A percentile compares a stretch with the other conserved stretches of the same genome.
Evolutionary conservation across 2,797 vertebrate species (phyloP).

Genomic region (Ctenochaetus hawaiiensis): DNA sequence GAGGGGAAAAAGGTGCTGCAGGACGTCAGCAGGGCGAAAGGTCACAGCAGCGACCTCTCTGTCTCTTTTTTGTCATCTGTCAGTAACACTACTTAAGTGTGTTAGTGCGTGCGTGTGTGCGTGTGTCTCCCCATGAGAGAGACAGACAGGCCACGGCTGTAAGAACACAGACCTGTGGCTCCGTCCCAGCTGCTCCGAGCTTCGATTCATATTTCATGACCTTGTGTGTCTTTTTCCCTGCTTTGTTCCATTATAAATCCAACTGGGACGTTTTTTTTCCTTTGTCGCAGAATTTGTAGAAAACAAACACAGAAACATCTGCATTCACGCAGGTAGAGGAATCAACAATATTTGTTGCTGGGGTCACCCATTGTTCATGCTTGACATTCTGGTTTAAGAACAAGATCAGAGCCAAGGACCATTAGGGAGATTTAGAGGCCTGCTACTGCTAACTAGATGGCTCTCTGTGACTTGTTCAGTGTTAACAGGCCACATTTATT

Average conservation of each 20-base stretch:
- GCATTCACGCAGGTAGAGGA: constrained; percentile 65
- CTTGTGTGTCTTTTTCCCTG: constrained; percentile 51
- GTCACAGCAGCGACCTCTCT: constrained; percentile 47
- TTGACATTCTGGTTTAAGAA: constrained; percentile 53
- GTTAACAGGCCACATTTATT: constrained; percentile 63
- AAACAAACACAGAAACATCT: constrained; percentile 51
- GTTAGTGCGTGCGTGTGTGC: constrained; percentile 37
- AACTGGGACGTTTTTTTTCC: constrained; percentile 43
- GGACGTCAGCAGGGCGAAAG: constrained; percentile 55
- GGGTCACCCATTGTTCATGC: constrained; percentile 45
- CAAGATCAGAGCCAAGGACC: constrained; percentile 57
- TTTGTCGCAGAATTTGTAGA: constrained; percentile 43
- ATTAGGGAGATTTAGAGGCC: constrained; percentile 60
- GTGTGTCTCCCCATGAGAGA: constrained; percentile 45
- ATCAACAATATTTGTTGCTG: constrained; percentile 78
- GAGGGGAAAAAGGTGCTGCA: constrained; percentile 36
- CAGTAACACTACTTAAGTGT: constrained; percentile 62
- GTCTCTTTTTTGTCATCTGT: constrained; percentile 52
- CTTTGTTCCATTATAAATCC: constrained; percentile 60
- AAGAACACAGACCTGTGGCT: constrained; percentile 64
- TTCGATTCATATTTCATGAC: constrained; percentile 70
- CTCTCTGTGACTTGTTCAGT: constrained; percentile 49
- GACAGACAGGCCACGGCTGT: constrained; percentile 52
- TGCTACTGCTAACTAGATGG: constrained; percentile 65
- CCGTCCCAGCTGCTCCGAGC: constrained; percentile 65